Base-by-base conservation (phyloP, 2,113 vertebrate species). In the Rhombomys opimus region DNA sequence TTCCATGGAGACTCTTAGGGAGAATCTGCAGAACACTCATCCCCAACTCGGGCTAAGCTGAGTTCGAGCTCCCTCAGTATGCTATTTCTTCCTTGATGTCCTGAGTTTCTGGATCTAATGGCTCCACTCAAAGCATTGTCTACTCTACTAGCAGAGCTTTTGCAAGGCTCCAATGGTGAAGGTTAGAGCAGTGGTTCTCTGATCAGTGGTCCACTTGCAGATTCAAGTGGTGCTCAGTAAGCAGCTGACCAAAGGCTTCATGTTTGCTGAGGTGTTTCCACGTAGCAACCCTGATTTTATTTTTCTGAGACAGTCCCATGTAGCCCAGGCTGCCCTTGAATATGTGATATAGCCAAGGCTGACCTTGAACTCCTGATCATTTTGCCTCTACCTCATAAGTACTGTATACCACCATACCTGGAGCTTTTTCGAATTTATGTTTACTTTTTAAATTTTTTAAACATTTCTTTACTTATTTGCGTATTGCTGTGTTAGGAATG, bases 21-120 rank as follows among this genome's bases (percentile, higher is more conserved):
- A 91, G 59, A 23, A 65, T 89, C 72, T 86, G 52, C 41, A 68
- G 68, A 59, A 80, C 35, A 17, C n/a, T 72, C 27, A 52, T 14
- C 30, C 54, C 81, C 76, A 50, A 46, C 46, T 46, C 46, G 46
- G 46, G 46, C 52, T 17, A 75, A 27, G 59, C 15, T 32, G 22
- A 2, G n/a, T 5, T 95, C 25, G 0, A 3, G 77, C 6, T 0
- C 15, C 41, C 65, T 13, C 50, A 20, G 1, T 50, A 3, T 9
- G 27, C 27, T 41, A 0, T 41, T 93, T 73, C 15, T 57, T 87
- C 14, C 76, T 68, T 32, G 41, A 23, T 76, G 6, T 32, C 35
- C 59, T 76, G 65, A 15, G 11, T 65, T 25, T 82, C 63, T 77
- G 63, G 88, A 6, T 90, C 75, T 7, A 61, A 59, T 41, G 50